Evolutionary conservation across 1,140 invertebrate species (phyloP).

Genomic region (Oryctes rhinoceros): DNA sequence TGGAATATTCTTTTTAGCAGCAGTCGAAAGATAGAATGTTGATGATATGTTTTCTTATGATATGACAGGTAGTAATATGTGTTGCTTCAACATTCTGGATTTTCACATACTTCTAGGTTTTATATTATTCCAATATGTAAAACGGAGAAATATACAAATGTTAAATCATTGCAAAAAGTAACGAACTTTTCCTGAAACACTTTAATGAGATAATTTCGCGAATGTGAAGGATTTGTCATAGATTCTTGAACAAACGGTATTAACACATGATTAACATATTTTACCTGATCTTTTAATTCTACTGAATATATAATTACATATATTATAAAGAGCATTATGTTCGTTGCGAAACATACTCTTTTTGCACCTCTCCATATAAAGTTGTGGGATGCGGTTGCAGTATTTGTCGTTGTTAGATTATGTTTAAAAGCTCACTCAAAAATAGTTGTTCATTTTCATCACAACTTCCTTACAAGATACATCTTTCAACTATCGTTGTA

Average conservation of each 20-base stretch:
- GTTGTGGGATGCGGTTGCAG: not conserved
- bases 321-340: constrained; percentile 1
- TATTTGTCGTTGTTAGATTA: constrained; percentile 3
- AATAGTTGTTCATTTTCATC: constrained; percentile 45
- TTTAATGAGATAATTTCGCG: constrained; percentile 2
- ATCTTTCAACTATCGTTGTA: constrained; percentile 46
- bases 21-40: too few relatives aligned
- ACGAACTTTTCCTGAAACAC: constrained; percentile 25
- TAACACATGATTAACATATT: not conserved
- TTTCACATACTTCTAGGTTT: not conserved
- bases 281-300: not conserved
- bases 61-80: not conserved
- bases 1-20: too few relatives aligned
- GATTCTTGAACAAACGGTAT: not conserved
- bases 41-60: too few relatives aligned
- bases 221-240: not conserved
- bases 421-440: constrained; percentile 44
- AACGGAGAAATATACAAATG: not conserved
- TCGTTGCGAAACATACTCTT: not conserved
- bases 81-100: not conserved
- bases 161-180: constrained; percentile 35
- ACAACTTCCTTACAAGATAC: constrained; percentile 47
- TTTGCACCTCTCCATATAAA: not conserved
- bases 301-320: constrained; percentile 16
- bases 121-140: constrained; percentile 9